Base-by-base conservation (phyloP, 2,888 invertebrate genomes). In the Apeira syringaria region DNA sequence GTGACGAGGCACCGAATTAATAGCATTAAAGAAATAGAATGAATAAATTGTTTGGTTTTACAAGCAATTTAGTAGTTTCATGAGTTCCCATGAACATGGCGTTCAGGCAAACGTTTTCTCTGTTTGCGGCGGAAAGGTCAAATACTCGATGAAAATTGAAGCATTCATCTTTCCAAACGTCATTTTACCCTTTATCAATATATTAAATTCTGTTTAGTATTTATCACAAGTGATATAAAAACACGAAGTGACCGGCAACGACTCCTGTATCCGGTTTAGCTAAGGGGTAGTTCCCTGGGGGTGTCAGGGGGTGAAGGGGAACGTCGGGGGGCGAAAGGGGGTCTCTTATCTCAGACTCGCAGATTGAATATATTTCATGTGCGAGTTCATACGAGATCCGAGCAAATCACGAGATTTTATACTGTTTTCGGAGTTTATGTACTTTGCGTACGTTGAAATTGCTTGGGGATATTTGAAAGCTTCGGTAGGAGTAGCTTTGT, bases 301-400 rank as follows among this genome's bases (percentile, higher is more conserved):
- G 50, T 47, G 51, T 30, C 31, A 30, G 40, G 47, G 51, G 48
- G 49, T 33, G 39, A 35, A 49, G 9, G 24, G 7, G 22, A 7
- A n/a, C 3, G 22, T 3, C 2, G n/a, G 45, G 43, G 55, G 50
- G 36, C 56, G 61, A 60, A 63, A 69, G 71, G 69, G 64, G 63
- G 59, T 64, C 7, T 37, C 91, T 92, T 93, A 93, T 93, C 93
- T 81, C 80, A 57, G 65, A 81, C 80, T 83, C 89, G 89, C 92
- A 92, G 92, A 92, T 92, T 92, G 92, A 92, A 92, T 92, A 92
- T 92, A 92, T 92, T 92, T 92, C 92, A 92, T 91, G 91, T 91
- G 91, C 85, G 80, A 74, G 68, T 77, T 74, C 76, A 70, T 75
- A 64, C 66, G 71, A 67, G 62, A 72, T 64, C 55, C 53, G 50